These are phyloP conservation scores for Ypsolopha sequella DNA, from an alignment of 2,888 invertebrate genomes.

Conservation along the genomic window DNA sequence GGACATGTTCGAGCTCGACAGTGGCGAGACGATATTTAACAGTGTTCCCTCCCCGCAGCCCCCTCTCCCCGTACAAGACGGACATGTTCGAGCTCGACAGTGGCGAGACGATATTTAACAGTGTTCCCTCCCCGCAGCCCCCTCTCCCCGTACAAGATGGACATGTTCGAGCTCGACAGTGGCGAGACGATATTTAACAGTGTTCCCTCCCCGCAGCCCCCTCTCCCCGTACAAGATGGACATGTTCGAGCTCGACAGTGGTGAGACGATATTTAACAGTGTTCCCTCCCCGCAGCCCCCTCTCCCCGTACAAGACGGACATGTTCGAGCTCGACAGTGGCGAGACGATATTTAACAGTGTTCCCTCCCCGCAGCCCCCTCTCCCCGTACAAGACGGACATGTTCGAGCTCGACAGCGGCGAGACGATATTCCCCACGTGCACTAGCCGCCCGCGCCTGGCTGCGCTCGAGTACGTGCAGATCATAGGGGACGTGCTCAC, in stretches of 20 bases:
- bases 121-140: too few species aligned
- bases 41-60: slow-evolving; percentile 32
- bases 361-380: slow-evolving; percentile 41
- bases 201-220: slow-evolving; percentile 37
- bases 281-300: slow-evolving; percentile 39
- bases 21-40: too few species aligned
- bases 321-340: slow-evolving; percentile 38
- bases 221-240: slow-evolving; percentile 72
- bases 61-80: slow-evolving; percentile 72
- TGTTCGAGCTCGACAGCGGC: slow-evolving; percentile 38
- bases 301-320: slow-evolving; percentile 72
- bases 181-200: too few species aligned
- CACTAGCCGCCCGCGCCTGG: slow-evolving; percentile 16
- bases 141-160: too few species aligned
- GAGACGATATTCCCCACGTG: slow-evolving; percentile 31
- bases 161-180: too few species aligned
- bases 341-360: slow-evolving; percentile 14
- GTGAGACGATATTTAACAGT: slow-evolving; percentile 31
- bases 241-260: slow-evolving; percentile 36
- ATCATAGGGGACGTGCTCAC: slow-evolving; percentile 90
- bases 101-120: slow-evolving; percentile 31
- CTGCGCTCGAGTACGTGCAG: slow-evolving; percentile 45
- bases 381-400: slow-evolving; percentile 71
- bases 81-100: slow-evolving; percentile 37
- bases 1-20: too few species aligned